A percentile compares a stretch with the other conserved stretches of the same genome.
Evolutionary conservation across 2,888 invertebrate species (phyloP).

Genomic region (Eilema caniola): DNA sequence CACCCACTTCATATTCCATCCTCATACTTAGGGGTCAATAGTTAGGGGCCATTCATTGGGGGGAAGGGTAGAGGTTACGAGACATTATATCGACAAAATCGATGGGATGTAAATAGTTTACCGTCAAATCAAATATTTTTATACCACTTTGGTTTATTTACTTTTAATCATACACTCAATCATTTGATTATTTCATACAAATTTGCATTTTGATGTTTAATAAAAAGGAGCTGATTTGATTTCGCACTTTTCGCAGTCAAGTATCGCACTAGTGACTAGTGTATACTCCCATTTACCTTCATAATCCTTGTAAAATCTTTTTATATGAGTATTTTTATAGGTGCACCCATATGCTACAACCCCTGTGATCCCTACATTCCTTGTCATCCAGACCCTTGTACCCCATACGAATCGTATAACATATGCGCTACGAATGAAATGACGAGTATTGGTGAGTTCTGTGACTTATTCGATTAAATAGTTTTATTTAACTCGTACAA

Average conservation of each 20-base stretch:
- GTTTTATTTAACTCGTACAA: background rate
- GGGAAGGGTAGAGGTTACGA: too few relatives aligned
- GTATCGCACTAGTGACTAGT: too few relatives aligned
- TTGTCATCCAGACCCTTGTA: slow-evolving; percentile 24
- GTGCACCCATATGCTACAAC: slow-evolving; percentile 62
- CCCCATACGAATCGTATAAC: slow-evolving; percentile 20
- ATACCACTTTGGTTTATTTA: too few relatives aligned
- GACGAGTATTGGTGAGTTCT: slow-evolving; percentile 79
- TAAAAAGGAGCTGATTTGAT: too few relatives aligned
- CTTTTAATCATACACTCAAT: too few relatives aligned
- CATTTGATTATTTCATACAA: too few relatives aligned
- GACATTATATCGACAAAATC: too few relatives aligned
- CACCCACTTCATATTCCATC: background rate
- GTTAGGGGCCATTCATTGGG: background rate
- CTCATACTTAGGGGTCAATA: background rate
- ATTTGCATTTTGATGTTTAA: too few relatives aligned
- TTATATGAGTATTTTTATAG: slow-evolving; percentile 58
- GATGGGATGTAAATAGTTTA: too few relatives aligned
- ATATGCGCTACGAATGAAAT: slow-evolving; percentile 60
- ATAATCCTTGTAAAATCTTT: background rate
- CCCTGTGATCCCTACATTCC: slow-evolving; percentile 43
- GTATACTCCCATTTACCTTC: background rate
- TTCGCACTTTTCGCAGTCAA: too few relatives aligned
- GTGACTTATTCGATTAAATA: background rate
- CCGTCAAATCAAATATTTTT: too few relatives aligned